Evolutionary conservation across 2,113 vertebrate species (phyloP).

Genomic region (Indicator indicator): DNA sequence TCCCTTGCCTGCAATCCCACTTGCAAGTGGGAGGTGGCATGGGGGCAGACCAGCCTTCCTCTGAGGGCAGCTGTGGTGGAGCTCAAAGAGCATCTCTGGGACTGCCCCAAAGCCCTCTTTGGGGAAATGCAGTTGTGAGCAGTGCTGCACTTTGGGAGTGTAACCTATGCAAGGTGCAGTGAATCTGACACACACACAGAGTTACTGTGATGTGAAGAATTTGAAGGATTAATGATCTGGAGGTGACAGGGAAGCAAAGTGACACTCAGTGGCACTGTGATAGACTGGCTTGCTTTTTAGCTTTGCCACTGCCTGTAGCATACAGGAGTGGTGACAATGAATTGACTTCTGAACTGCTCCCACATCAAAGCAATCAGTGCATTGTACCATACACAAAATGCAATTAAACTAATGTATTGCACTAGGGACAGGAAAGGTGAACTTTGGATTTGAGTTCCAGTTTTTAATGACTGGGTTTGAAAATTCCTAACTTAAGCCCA

Average conservation of each 20-base stretch:
- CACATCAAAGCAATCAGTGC: neutral
- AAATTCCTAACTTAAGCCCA: neutral
- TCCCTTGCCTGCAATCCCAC: neutral
- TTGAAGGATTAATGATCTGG: neutral
- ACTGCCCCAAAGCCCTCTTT: neutral
- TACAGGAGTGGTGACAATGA: neutral
- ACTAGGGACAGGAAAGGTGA: neutral
- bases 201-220: neutral
- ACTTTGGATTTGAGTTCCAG: neutral
- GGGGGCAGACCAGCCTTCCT: neutral
- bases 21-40: neutral
- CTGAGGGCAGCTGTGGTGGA: neutral
- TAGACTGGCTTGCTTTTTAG: neutral
- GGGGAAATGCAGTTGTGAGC: neutral
- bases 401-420: conserved; percentile 37
- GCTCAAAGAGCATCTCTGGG: neutral
- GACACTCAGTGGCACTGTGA: neutral
- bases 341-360: conserved; percentile 22
- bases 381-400: neutral
- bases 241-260: neutral
- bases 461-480: neutral
- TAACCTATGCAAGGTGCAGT: fast-evolving
- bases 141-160: neutral
- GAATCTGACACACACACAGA: neutral
- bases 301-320: neutral